phyloP scores from a whole-genome alignment of 1,140 invertebrate genomes.

The Trichomalopsis sarcophagae region DNA sequence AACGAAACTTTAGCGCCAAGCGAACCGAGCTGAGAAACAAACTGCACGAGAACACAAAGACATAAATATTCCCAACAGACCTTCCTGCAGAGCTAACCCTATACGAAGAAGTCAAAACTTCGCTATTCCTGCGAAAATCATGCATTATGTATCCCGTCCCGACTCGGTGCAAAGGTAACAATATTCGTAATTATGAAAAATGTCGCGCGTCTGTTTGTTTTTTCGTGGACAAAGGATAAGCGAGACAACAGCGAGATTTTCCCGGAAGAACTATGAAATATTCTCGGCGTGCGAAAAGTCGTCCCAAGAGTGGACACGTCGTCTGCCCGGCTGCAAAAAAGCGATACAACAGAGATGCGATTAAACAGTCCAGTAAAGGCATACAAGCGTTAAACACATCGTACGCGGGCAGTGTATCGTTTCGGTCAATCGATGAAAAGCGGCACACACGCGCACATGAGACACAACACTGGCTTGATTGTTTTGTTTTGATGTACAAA shows the following conservation, averaged over 20 bases:
- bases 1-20: not conserved
- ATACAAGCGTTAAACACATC: not conserved
- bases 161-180: not conserved
- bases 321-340: too few species aligned
- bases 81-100: not conserved
- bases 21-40: not conserved
- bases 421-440: too few species aligned
- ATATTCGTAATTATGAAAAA: slow-evolving; percentile 6
- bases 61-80: slow-evolving; percentile 18
- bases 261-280: not conserved
- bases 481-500: not conserved
- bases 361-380: not conserved
- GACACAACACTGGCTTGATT: not conserved
- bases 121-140: not conserved
- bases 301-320: not conserved
- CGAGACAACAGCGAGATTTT: not conserved
- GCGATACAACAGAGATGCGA: not conserved
- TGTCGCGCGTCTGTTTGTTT: not conserved
- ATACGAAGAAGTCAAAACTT: not conserved
- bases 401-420: not conserved
- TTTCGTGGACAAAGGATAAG: not conserved
- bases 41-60: slow-evolving; percentile 11
- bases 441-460: too few species aligned
- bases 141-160: not conserved
- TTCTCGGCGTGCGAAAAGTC: not conserved